Percentiles rank a stretch among this genome's conserved stretches.
These are phyloP conservation scores for Carollia perspicillata DNA, from an alignment of 2,113 vertebrate genomes.

Conservation along the genomic window DNA sequence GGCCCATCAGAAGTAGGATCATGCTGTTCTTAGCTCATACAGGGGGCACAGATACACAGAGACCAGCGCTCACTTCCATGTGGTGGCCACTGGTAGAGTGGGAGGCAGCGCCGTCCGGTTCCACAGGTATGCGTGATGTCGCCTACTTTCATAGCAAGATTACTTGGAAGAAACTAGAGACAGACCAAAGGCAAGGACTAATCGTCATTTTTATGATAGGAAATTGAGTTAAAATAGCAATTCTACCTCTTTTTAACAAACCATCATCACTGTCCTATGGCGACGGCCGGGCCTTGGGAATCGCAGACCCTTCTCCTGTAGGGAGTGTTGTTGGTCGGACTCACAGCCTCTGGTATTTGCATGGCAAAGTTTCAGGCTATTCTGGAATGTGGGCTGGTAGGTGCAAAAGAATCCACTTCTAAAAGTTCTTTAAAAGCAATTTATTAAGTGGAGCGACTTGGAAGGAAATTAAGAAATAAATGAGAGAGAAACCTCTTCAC, in stretches of 20 bases:
- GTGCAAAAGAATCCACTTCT: constrained; percentile 1
- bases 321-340: not conserved
- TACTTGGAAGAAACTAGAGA: not conserved
- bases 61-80: not conserved
- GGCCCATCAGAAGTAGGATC: not conserved
- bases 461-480: not conserved
- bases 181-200: not conserved
- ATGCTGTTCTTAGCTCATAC: not conserved
- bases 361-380: not conserved
- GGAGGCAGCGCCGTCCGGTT: not conserved
- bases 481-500: not conserved
- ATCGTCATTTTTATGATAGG: not conserved
- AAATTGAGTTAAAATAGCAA: not conserved
- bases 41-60: not conserved
- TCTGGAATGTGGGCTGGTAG: not conserved
- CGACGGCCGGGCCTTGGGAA: not conserved
- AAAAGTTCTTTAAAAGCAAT: not conserved
- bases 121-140: too few species aligned
- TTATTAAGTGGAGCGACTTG: not conserved
- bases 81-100: not conserved
- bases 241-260: not conserved
- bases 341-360: not conserved
- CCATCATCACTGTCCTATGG: not conserved
- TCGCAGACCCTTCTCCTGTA: not conserved
- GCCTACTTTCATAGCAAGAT: not conserved